Percentiles rank a stretch among this genome's conserved stretches.
These are phyloP conservation scores for Panthera leo DNA, from an alignment of 2,113 vertebrate genomes.

Conservation along the genomic window DNA sequence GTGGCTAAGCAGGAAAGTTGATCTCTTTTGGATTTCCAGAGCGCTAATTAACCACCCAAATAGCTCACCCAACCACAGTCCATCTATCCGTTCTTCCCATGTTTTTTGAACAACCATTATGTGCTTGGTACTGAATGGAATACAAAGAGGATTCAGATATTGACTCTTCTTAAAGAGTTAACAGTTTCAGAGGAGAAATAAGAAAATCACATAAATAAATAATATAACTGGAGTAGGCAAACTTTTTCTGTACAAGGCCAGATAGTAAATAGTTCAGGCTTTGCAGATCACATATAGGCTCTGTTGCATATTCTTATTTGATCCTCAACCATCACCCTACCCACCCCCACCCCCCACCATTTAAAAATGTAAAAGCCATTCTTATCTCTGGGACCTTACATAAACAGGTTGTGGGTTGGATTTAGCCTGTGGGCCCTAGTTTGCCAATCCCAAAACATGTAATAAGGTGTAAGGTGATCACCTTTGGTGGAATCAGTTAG, in stretches of 20 bases:
- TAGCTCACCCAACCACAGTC: not conserved
- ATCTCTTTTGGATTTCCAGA: not conserved
- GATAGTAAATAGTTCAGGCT: not conserved
- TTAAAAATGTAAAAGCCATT: not conserved
- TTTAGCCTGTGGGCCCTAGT: not conserved
- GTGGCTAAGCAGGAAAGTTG: not conserved
- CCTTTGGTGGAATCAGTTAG: not conserved
- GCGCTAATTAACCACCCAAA: not conserved
- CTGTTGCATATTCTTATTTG: not conserved
- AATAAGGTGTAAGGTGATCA: not conserved
- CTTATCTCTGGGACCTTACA: not conserved
- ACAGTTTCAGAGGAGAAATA: not conserved
- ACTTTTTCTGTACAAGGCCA: not conserved
- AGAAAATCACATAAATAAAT: slow-evolving; percentile 9
- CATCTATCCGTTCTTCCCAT: not conserved
- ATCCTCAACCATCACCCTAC: not conserved
- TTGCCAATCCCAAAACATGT: not conserved
- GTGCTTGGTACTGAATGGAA: not conserved
- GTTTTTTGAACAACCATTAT: not conserved
- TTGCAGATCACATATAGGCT: not conserved
- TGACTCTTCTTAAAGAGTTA: not conserved
- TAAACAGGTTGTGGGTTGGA: not conserved
- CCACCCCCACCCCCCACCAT: not conserved
- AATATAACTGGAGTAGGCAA: not conserved
- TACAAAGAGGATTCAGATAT: slow-evolving; percentile 1